Conservation (phyloP, 2,797 vertebrate species). For the Anguilla pacifica region DNA sequence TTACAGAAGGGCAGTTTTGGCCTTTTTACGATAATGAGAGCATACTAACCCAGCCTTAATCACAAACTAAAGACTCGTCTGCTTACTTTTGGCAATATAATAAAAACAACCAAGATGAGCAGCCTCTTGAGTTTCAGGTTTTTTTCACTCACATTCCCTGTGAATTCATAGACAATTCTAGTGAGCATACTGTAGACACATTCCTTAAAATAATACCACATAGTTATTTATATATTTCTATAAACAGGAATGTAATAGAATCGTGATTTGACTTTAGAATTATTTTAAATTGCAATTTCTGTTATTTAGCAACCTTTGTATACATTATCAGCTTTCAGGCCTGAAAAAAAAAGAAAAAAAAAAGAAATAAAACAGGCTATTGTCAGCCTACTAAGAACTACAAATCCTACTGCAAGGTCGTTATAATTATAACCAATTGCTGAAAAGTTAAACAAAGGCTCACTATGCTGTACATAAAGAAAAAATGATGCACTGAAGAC, state of each 20-base stretch:
- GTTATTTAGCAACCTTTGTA: not conserved
- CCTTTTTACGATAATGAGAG: not conserved
- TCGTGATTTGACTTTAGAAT: not conserved
- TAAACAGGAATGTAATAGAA: slow-evolving; percentile 9
- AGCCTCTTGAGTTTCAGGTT: not conserved
- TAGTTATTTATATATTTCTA: not conserved
- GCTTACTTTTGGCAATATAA: not conserved
- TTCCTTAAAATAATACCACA: slow-evolving; percentile 15
- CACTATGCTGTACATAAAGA: not conserved
- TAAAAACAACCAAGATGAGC: not conserved
- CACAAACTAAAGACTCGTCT: not conserved
- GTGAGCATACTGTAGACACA: not conserved
- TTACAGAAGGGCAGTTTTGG: not conserved
- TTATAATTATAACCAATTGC: not conserved
- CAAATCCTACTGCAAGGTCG: not conserved
- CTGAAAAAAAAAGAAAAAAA: not conserved
- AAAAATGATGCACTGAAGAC: not conserved
- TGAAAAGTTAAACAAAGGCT: not conserved
- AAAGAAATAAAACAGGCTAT: not conserved
- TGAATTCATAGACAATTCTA: slow-evolving; percentile 14
- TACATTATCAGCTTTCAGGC: not conserved
- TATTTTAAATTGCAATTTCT: not conserved
- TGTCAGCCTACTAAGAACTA: not conserved
- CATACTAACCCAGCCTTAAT: not conserved
- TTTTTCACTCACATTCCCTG: not conserved